These are phyloP conservation scores for Elmis aenea DNA, from an alignment of 2,888 invertebrate species.

Conservation along the genomic window DNA sequence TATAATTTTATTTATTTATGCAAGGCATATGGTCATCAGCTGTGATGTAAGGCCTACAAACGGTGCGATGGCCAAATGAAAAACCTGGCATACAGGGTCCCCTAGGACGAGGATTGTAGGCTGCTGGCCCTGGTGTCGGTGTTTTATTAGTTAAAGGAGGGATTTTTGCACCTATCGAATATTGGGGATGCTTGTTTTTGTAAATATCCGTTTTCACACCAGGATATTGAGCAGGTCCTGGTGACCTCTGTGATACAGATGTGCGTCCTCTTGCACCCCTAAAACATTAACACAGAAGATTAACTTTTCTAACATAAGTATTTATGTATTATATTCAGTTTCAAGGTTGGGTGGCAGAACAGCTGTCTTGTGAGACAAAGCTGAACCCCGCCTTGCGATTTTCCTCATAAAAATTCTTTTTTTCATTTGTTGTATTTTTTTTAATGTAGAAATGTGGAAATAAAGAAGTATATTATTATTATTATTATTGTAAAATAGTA, in stretches of 20 bases:
- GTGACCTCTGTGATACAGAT: slow-evolving; percentile 34
- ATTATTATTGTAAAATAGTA: too few relatives aligned
- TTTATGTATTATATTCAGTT: too few relatives aligned
- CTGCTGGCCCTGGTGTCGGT: slow-evolving; percentile 52
- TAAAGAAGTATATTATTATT: too few relatives aligned
- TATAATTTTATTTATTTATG: slow-evolving; percentile 6
- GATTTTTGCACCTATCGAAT: slow-evolving; percentile 31
- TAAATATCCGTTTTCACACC: slow-evolving; percentile 32
- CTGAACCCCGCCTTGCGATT: too few relatives aligned
- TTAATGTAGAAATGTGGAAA: too few relatives aligned
- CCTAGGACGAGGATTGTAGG: slow-evolving; percentile 49
- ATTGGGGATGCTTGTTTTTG: slow-evolving; percentile 36
- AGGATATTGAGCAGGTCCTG: slow-evolving; percentile 48
- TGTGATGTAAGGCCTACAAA: slow-evolving; percentile 56
- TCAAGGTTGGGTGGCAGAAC: too few relatives aligned
- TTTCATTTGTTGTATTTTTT: too few relatives aligned
- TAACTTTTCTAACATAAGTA: too few relatives aligned
- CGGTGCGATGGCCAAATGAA: slow-evolving; percentile 59
- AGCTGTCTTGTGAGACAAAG: too few relatives aligned
- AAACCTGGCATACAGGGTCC: slow-evolving; percentile 50
- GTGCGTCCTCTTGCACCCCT: not conserved
- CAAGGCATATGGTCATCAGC: slow-evolving; percentile 55
- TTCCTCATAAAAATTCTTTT: too few relatives aligned
- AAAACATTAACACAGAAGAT: too few relatives aligned
- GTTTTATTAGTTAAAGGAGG: slow-evolving; percentile 33